A percentile compares a stretch with the other conserved stretches of the same genome.
Evolutionary conservation across 2,888 invertebrate genomes (phyloP).

Genomic region (Apamea monoglypha): DNA sequence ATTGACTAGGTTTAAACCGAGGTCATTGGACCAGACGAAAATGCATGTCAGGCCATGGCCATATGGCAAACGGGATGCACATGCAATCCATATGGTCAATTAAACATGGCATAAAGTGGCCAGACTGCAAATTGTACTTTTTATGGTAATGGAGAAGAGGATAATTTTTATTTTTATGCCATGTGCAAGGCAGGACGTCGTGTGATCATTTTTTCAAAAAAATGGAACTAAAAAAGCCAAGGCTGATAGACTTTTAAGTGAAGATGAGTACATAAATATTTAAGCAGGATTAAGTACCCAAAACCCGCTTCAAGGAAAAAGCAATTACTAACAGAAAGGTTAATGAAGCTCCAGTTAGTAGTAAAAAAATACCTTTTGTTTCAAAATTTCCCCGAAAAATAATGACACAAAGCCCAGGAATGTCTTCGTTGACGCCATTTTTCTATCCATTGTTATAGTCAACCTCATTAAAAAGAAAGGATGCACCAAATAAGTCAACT

Average conservation of each 20-base stretch:
- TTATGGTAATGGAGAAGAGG: constrained; percentile 43
- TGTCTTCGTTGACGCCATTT: constrained; percentile 12
- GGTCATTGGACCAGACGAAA: constrained; percentile 25
- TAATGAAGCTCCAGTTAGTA: constrained; percentile 1
- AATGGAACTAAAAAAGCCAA: neutral
- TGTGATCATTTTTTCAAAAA: neutral
- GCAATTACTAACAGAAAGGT: neutral
- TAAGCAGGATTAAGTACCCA: neutral
- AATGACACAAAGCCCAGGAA: constrained; percentile 28
- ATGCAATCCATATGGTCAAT: constrained; percentile 49
- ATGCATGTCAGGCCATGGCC: constrained; percentile 39
- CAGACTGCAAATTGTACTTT: constrained; percentile 38
- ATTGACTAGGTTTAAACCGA: constrained; percentile 11
- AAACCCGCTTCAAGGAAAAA: neutral
- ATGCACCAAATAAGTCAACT: constrained; percentile 54
- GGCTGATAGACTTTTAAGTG: neutral
- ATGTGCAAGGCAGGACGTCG: neutral
- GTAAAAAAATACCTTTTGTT: constrained; percentile 13
- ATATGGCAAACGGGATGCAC: constrained; percentile 39
- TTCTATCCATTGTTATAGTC: constrained; percentile 23
- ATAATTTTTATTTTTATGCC: constrained; percentile 21
- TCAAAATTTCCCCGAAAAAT: constrained; percentile 14
- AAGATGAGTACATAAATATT: neutral
- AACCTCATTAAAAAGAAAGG: constrained; percentile 61
- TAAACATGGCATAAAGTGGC: constrained; percentile 39